Evolutionary conservation across 1,140 invertebrate genomes (phyloP), one percentile per base, ranked within the genome.

Genomic region (Portunus trituberculatus): DNA sequence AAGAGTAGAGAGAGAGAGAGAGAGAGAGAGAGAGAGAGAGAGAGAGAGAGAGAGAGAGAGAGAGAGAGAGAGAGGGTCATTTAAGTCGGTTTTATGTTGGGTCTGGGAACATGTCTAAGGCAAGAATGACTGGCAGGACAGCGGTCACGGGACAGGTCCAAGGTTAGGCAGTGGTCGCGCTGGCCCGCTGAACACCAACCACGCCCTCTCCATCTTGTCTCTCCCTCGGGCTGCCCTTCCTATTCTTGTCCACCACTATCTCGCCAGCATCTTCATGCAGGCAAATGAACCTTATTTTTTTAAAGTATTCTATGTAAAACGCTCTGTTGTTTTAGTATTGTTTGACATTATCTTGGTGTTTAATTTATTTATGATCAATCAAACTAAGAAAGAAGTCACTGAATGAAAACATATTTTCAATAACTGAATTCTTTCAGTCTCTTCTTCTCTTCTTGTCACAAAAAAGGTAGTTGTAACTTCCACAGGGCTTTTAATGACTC

Each of bases 41-140:
- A 89, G 87, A 89, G 87, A 89, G 87, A 89, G 87, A 89, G 87
- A 89, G 87, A 89, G 31, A 89, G 87, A 39, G 87, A 10, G 7
- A 89, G 87, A 16, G 39, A 45, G 4, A 39, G 7, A 45, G 28
- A 89, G 87, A 89, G 87, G 8, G 28, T 16, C 4, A 87, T 4
- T 16, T n/a, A 20, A 32, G 32, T n/a, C 29, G 31, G 16, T 87
- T 29, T 29, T 20, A 32, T 2, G 8, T 82, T 28, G 28, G 0
- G 86, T 88, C 86, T 88, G 86, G 31, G 12, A 16, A 88, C 29
- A 7, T 88, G 86, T 88, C 86, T 88, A 20, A 32, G 25, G 31
- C 10, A 88, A 12, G 46, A 32, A 12, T 88, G 86, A 88, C 86
- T 7, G 20, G 32, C 31, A 88, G 86, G 86, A 88, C 32, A 39